A percentile compares a stretch with the other conserved stretches of the same genome.
Conservation (phyloP, 2,888 invertebrate species). For the Trimorus sp. region DNA sequence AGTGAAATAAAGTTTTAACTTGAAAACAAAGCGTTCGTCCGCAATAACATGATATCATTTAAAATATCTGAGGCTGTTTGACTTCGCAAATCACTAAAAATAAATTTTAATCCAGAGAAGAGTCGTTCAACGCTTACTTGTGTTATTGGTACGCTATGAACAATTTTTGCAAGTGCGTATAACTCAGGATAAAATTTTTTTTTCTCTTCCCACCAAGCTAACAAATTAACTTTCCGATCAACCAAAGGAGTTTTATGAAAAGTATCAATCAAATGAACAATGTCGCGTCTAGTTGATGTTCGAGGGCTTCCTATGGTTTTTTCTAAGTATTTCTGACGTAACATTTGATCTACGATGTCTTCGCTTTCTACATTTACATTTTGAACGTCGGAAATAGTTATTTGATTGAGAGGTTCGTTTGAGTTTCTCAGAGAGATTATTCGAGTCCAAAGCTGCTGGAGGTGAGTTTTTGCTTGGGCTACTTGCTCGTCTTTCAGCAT, state of each 20-base stretch:
- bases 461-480: not conserved
- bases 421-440: not conserved
- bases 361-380: not conserved
- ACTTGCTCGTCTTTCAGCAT: not conserved
- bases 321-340: not conserved
- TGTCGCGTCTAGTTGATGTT: not conserved
- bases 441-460: not conserved
- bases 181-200: not conserved
- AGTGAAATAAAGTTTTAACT: no score
- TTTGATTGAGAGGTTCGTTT: not conserved
- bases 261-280: not conserved
- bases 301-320: not conserved
- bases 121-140: constrained; percentile 3
- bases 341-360: not conserved
- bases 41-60: not conserved
- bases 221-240: not conserved
- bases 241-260: not conserved
- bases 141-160: not conserved
- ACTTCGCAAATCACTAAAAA: not conserved
- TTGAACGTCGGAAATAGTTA: no score
- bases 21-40: not conserved
- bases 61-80: not conserved
- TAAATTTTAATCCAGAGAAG: not conserved
- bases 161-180: not conserved
- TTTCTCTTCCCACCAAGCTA: not conserved